phyloP scores from a whole-genome alignment of 2,797 vertebrate species.

The Sebastes umbrosus region DNA sequence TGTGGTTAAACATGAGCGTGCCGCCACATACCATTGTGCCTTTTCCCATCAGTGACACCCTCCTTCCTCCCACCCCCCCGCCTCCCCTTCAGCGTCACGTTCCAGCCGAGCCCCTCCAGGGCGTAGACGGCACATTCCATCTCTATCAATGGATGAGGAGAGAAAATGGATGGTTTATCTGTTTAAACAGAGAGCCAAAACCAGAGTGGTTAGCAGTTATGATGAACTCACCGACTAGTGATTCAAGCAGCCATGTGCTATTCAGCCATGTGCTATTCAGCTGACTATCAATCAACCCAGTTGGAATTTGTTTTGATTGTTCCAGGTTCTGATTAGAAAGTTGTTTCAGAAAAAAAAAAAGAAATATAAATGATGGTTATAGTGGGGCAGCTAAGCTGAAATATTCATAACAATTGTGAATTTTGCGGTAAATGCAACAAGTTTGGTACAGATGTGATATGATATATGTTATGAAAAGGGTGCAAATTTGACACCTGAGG shows the following conservation, averaged over 20 bases:
- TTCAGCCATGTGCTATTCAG: conserved; percentile 37
- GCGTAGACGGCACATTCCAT: conserved; percentile 72
- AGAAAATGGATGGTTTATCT: conserved; percentile 40
- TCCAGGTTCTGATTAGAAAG: not conserved
- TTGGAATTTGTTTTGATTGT: not conserved
- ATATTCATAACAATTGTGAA: too few species aligned
- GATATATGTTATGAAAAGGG: too few species aligned
- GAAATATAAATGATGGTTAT: not conserved
- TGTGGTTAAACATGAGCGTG: conserved; percentile 78
- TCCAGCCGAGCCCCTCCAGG: conserved; percentile 59
- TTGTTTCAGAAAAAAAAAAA: not conserved
- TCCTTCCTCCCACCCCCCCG: not conserved
- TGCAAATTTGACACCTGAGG: too few species aligned
- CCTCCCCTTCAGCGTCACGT: not conserved
- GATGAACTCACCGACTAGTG: not conserved
- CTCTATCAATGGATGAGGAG: conserved; percentile 66
- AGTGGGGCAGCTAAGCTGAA: too few species aligned
- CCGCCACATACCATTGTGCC: conserved; percentile 77
- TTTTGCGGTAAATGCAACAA: too few species aligned
- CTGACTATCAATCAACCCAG: conserved; percentile 18
- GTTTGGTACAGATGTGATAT: too few species aligned
- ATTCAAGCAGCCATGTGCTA: conserved; percentile 19
- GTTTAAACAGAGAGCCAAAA: conserved; percentile 36
- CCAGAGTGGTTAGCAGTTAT: conserved; percentile 30
- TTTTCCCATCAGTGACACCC: conserved; percentile 79